phyloP scores from a whole-genome alignment of 2,888 invertebrate species.

The Altica lythri region DNA sequence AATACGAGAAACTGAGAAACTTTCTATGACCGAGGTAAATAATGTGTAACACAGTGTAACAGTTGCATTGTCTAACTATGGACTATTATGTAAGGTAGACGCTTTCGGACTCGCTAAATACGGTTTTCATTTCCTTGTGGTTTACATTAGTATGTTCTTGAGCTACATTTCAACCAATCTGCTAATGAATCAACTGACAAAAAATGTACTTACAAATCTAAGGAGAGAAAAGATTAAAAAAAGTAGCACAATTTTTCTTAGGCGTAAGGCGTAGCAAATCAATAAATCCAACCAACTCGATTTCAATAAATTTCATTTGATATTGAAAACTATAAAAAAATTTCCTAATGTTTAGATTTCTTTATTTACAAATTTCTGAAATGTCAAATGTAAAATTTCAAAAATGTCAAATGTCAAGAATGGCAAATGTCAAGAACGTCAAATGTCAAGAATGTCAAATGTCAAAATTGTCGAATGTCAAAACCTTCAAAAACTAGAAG shows the following conservation, averaged over 20 bases:
- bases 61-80: conserved; percentile 29
- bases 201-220: not conserved
- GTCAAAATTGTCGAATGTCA: too few relatives aligned
- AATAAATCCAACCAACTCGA: too few relatives aligned
- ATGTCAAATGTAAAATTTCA: too few relatives aligned
- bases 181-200: not conserved
- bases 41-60: conserved; percentile 28
- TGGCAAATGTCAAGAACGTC: too few relatives aligned
- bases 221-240: not conserved
- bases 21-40: conserved; percentile 32
- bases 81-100: conserved; percentile 34
- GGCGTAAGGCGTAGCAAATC: too few relatives aligned
- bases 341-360: too few relatives aligned
- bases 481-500: too few relatives aligned
- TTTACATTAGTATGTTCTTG: conserved; percentile 28
- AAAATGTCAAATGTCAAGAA: too few relatives aligned
- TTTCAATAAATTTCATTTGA: too few relatives aligned
- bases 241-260: not conserved
- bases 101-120: conserved; percentile 32
- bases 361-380: too few relatives aligned
- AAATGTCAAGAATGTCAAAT: too few relatives aligned
- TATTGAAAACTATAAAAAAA: too few relatives aligned
- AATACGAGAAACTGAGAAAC: conserved; percentile 26
- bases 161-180: conserved; percentile 23
- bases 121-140: conserved; percentile 37